Base-by-base conservation (phyloP, 1,140 invertebrate species). In the Zophobas morio region DNA sequence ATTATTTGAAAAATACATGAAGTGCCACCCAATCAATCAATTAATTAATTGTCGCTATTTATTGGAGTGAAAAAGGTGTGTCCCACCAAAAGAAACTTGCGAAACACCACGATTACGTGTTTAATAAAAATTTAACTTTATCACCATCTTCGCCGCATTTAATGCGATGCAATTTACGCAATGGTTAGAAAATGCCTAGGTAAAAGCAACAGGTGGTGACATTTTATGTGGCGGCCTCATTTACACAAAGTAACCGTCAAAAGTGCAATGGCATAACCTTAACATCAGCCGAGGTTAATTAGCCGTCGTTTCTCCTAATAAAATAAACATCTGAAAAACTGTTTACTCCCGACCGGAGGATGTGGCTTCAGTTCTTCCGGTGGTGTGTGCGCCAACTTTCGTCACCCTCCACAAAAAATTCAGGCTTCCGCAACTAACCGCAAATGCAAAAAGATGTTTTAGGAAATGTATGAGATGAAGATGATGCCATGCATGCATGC, bases 181-280 rank as follows among this genome's bases (percentile, higher is more conserved):
- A 66, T 35, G 6, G 36, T 36, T 60, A 60, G 42, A 46, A 46
- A 46, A 46, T 8, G 8, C 8, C 49, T 20, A 51, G n/a, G 60
- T 66, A 60, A 66, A 66, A 66, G 60, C 60, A 66, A 66, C 60
- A 66, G 60, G 60, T 20, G 20, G 20, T 66, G 60, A 66, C 39
- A 66, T 66, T 66, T 66, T 37, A 66, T 66, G 60, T 66, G 37
- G 6, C 60, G 60, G 42, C 60, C 60, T 66, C 60, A 39, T 42
- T 66, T 36, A 39, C 56, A 20, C 34, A 2, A 39, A 60, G 42
- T 46, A 3, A 8, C 42, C 60, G 60, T 66, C 60, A 66, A 42
- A 66, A 66, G 60, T 66, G 39, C 60, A 66, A 66, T 66, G 60
- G 60, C 60, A 66, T 42, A 66, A 66, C 60, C 60, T 66, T 66